Base-by-base conservation (phyloP, 2,888 invertebrate genomes). In the Syrista parreyssii region DNA sequence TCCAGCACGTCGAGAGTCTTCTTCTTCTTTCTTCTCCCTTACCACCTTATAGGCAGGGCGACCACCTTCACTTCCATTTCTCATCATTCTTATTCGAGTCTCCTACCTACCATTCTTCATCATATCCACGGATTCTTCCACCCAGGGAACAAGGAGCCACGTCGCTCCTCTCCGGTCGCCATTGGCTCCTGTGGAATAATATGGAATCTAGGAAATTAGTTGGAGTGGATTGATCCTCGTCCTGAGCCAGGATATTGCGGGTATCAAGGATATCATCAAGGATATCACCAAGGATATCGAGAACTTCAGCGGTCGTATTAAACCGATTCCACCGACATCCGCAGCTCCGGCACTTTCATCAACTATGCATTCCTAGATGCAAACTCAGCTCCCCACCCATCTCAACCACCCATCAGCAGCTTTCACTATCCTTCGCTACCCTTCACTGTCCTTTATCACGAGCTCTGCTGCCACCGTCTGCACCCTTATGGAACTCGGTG, bases 1-100 rank as follows among this genome's bases (percentile, higher is more conserved):
- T 80, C 77, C 76, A 77, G 77, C 74, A 74, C 79, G 80, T 80
- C 78, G 79, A 75, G 76, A 68, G 73, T 73, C 78, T 78, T 75
- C 77, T 75, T 75, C 75, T 75, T 76, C 75, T 77, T 75, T 71
- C 15, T 11, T 30, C 31, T 30, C 71, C 0, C 30, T 71, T 11
- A 1, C 30, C 33, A 71, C 3, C 31, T 71, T 30, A 3, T 1
- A 0, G 31, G 15, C 11, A 12, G 71, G 3, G 30, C 33, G 71
- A 55, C 23, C 23, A 23, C 55, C 55, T 55, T 55, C 15, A 15
- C 40, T 40, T 23, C 23, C 23, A 55, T 15, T 55, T 55, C 55
- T 55, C 55, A 55, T 23, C 23, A 55, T 55, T 55, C 55, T 9
- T 9, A 23, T 55, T 55, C 55, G 55, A 6, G 55, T 55, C 55